Evolutionary conservation across 2,113 vertebrate genomes (phyloP).

Genomic region (Menidia beryllina): DNA sequence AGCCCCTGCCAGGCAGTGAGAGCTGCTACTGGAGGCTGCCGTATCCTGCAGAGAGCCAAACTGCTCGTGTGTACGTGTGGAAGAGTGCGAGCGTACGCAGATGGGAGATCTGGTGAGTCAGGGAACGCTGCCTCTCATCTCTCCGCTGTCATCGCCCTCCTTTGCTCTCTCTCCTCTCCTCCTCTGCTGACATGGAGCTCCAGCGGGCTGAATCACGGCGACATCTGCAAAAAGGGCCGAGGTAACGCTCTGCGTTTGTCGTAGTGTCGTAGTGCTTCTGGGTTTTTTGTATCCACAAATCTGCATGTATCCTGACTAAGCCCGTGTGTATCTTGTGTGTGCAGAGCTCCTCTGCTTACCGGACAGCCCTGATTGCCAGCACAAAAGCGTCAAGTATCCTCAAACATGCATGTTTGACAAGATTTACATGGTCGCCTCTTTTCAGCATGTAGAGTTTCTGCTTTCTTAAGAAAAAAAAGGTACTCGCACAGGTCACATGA

Average conservation of each 20-base stretch:
- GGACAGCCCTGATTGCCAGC: constrained; percentile 20
- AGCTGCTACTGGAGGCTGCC: constrained; percentile 52
- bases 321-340: constrained; percentile 27
- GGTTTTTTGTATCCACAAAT: constrained; percentile 16
- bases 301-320: constrained; percentile 49
- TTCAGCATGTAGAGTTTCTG: constrained; percentile 42
- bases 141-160: constrained; percentile 54
- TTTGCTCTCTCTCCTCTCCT: constrained; percentile 58
- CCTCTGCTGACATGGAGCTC: constrained; percentile 73
- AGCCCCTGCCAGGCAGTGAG: constrained; percentile 27
- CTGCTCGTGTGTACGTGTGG: constrained; percentile 34
- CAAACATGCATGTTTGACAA: neutral
- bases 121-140: constrained; percentile 73
- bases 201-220: constrained; percentile 65
- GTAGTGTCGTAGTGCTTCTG: constrained; percentile 2
- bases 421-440: neutral
- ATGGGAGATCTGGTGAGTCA: constrained; percentile 71
- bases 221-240: constrained; percentile 67
- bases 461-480: constrained; percentile 38
- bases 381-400: constrained; percentile 10
- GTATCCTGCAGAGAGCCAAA: constrained; percentile 55
- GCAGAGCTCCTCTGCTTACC: constrained; percentile 1
- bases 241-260: constrained; percentile 58
- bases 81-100: constrained; percentile 50
- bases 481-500: constrained; percentile 57